These are phyloP conservation scores for Mystacornis crossleyi DNA, from an alignment of 2,113 vertebrate species.

Conservation along the genomic window DNA sequence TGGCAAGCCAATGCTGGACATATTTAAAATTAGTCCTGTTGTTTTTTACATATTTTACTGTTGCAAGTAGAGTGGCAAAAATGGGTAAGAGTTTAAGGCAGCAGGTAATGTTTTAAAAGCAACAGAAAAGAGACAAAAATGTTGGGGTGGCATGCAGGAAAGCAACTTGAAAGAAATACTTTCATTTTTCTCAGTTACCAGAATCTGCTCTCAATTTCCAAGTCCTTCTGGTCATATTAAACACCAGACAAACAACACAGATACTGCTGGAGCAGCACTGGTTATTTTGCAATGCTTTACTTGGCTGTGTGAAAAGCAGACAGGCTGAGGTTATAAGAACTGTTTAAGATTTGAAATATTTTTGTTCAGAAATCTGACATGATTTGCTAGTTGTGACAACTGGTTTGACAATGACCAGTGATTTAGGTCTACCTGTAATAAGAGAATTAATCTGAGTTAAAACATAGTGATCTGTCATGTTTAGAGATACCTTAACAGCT, in stretches of 20 bases:
- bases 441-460: conserved; percentile 90
- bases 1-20: background rate
- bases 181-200: background rate
- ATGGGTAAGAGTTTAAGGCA: background rate
- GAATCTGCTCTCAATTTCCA: background rate
- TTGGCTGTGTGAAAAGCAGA: background rate
- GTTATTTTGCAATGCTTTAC: background rate
- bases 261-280: background rate
- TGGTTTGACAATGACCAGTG: conserved; percentile 87
- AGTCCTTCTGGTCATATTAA: background rate
- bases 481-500: conserved; percentile 87
- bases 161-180: background rate
- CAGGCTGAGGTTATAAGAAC: conserved; percentile 48
- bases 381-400: conserved; percentile 82
- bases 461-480: conserved; percentile 91
- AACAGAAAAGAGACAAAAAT: background rate
- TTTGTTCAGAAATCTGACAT: conserved; percentile 78
- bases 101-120: background rate
- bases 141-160: background rate
- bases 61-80: background rate
- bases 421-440: conserved; percentile 87
- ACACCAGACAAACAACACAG: background rate
- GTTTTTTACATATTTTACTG: background rate
- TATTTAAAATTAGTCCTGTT: background rate
- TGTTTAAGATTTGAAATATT: conserved; percentile 65